Conservation (phyloP, 2,888 invertebrate genomes). For the Yponomeuta plumbellus region DNA sequence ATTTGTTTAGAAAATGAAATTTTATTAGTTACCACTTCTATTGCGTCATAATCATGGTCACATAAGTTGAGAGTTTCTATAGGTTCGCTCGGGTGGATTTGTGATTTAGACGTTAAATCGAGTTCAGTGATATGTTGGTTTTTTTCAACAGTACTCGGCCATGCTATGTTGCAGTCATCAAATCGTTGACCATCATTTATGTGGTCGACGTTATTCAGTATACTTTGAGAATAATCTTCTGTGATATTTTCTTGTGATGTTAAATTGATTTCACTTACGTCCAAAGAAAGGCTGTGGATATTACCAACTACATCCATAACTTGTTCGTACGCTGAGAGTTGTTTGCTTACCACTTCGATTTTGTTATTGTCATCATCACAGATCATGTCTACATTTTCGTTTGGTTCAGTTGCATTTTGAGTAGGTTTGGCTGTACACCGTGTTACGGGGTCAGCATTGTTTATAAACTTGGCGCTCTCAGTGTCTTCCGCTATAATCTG, state of each 20-base stretch:
- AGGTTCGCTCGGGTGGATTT: too few species aligned
- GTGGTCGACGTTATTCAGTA: not conserved
- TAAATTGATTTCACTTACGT: not conserved
- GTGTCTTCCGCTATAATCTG: slow-evolving; percentile 30
- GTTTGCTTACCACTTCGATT: not conserved
- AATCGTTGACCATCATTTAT: not conserved
- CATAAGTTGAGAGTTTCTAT: not conserved
- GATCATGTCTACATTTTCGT: not conserved
- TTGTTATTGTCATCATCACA: not conserved
- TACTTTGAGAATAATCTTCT: not conserved
- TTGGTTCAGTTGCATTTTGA: not conserved
- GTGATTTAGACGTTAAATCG: too few species aligned
- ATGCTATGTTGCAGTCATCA: too few species aligned
- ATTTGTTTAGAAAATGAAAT: not conserved
- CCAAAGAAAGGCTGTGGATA: not conserved
- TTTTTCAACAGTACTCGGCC: too few species aligned
- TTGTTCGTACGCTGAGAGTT: not conserved
- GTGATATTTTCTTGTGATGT: not conserved
- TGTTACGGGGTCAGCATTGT: not conserved
- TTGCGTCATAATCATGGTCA: not conserved
- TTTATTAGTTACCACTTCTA: not conserved
- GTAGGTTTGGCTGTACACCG: not conserved
- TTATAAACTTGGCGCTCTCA: not conserved
- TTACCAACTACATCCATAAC: not conserved
- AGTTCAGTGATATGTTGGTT: too few species aligned